Evolutionary conservation across 2,113 vertebrate species (phyloP), one percentile per base, ranked within the genome.

Genomic region (Salvelinus alpinus): DNA sequence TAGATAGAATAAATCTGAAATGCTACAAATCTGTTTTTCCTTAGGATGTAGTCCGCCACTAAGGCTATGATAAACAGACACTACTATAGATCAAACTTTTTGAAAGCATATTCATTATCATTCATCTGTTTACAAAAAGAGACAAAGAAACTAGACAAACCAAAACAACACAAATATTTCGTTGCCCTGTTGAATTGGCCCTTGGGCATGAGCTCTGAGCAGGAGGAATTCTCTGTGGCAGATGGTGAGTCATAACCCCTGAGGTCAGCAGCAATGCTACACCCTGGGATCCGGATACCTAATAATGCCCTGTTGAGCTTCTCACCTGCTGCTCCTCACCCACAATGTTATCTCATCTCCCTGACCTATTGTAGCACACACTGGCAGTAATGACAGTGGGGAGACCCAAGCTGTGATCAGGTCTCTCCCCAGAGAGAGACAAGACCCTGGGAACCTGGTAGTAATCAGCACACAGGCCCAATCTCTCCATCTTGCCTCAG

Each of bases 271-370:
- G 93, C 92, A 92, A 94, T 47, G 91, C 89, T 92, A 93, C 91
- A 94, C 93, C 91, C 92, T 94, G 93, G 87, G 93, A 94, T 85
- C 91, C 82, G 75, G 91, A 93, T 82, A 94, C 87, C 88, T 91
- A 91, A 93, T 93, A 91, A 82, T 81, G 86, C 81, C 85, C 84
- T 83, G 86, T 88, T 86, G 89, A 93, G 92, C 78, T 89, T 88
- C 92, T 93, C 91, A 92, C 92, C 91, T 92, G 91, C 91, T 92
- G 91, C 90, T 91, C 77, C 2, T 25, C 68, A 3, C 20, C 57
- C 86, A 92, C 88, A 90, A 88, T 93, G 91, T 92, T 93, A 94
- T 94, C 92, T 93, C 92, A 93, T 94, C 91, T 93, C 87, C 72
- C 84, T 87, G 90, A 90, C 86, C 91, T 88, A 93, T 92, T 93